Evolutionary conservation across 2,113 vertebrate genomes (phyloP).

Genomic region (Phalacrocorax pelagicus): DNA sequence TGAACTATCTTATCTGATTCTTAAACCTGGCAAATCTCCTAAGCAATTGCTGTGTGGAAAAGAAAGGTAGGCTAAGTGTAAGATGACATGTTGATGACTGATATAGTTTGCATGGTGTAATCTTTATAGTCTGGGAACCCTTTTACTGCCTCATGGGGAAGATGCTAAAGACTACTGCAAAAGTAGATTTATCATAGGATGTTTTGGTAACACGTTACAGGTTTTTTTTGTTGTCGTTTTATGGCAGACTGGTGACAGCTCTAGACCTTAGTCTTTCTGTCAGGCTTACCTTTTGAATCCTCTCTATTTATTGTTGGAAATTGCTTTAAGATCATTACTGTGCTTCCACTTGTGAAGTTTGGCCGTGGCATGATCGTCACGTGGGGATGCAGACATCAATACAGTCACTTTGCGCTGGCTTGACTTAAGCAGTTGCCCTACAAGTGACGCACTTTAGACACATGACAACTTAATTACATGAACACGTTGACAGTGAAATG

Average conservation of each 20-base stretch:
- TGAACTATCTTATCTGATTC: slow-evolving; percentile 17
- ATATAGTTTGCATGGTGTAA: neutral
- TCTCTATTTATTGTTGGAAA: neutral
- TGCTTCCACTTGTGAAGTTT: neutral
- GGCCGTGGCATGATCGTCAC: neutral
- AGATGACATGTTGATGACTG: neutral
- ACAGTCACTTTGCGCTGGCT: neutral
- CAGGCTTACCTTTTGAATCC: neutral
- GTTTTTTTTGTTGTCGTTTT: neutral
- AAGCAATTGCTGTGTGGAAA: neutral
- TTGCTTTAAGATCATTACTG: neutral
- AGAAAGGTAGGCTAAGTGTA: neutral
- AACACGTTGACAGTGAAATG: neutral
- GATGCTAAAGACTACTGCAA: neutral
- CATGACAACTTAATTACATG: neutral
- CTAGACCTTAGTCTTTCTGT: neutral
- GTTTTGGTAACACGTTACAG: neutral
- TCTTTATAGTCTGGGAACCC: neutral
- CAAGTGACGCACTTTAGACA: neutral
- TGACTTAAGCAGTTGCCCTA: slow-evolving; percentile 10
- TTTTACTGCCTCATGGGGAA: neutral
- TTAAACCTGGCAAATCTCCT: neutral
- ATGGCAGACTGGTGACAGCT: neutral
- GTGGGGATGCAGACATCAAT: neutral
- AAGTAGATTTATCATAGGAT: neutral